Percentiles rank a stretch among this genome's conserved stretches.
Evolutionary conservation across 2,113 vertebrate genomes (phyloP).

Genomic region (Phainopepla nitens): DNA sequence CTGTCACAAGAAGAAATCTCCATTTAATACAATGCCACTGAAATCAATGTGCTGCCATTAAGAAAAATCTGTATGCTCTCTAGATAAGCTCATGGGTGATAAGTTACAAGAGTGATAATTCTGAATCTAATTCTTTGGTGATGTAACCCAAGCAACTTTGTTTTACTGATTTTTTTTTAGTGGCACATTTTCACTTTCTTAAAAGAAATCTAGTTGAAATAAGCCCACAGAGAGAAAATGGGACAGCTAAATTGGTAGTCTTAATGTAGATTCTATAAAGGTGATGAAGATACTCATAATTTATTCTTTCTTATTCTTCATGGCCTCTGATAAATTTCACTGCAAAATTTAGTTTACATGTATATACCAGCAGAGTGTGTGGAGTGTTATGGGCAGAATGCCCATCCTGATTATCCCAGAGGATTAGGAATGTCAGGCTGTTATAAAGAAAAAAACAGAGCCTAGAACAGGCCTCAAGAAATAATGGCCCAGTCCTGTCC

Average conservation of each 20-base stretch:
- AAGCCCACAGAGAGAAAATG: neutral
- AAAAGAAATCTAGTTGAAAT: neutral
- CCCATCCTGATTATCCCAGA: neutral
- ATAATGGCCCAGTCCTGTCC: neutral
- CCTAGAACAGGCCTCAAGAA: neutral
- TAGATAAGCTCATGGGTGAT: neutral
- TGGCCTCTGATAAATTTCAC: neutral
- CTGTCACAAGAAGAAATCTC: neutral
- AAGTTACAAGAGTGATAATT: neutral
- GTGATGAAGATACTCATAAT: neutral
- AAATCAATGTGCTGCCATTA: neutral
- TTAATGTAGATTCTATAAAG: neutral
- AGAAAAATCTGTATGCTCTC: neutral
- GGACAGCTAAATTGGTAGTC: neutral
- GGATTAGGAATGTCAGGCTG: neutral
- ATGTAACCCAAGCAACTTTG: neutral
- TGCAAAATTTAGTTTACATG: neutral
- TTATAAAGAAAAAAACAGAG: neutral
- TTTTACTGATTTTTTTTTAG: neutral
- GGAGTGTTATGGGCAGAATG: neutral
- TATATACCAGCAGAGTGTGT: neutral
- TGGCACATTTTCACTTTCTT: neutral
- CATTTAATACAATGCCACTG: rapidly evolving
- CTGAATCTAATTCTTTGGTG: neutral
- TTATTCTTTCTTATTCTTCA: neutral